phyloP scores from a whole-genome alignment of 2,797 vertebrate genomes.

The Podargus strigoides region DNA sequence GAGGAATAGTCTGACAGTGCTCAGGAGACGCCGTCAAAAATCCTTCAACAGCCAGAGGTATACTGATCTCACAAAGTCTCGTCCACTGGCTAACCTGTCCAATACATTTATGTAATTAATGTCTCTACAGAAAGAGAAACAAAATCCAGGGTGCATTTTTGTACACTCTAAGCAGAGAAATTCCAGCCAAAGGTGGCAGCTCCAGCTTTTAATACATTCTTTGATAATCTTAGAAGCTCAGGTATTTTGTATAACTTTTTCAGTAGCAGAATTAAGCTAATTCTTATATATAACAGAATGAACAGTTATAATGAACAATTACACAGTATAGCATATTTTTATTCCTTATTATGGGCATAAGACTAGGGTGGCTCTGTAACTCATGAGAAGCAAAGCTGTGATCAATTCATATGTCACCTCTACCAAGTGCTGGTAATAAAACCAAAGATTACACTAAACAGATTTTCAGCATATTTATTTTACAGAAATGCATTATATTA shows the following conservation, averaged over 20 bases:
- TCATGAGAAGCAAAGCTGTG: neutral
- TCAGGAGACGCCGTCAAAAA: conserved; percentile 75
- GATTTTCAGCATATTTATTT: neutral
- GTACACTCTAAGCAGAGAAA: neutral
- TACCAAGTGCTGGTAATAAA: neutral
- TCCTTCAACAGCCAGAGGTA: conserved; percentile 87
- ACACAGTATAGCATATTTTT: neutral
- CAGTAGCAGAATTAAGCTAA: neutral
- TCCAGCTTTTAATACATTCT: neutral
- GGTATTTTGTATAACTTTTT: neutral
- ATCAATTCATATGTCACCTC: neutral
- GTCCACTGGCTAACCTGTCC: conserved; percentile 96
- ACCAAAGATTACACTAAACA: neutral
- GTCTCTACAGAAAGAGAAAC: neutral
- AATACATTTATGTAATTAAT: neutral
- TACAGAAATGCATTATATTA: neutral
- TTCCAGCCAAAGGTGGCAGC: neutral
- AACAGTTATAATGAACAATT: neutral
- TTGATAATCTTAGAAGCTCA: neutral
- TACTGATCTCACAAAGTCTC: conserved; percentile 90
- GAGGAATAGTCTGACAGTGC: conserved; percentile 69
- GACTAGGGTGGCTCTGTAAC: neutral
- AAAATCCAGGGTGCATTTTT: neutral
- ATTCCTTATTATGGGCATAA: neutral
- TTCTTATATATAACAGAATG: neutral